A percentile compares a stretch with the other conserved stretches of the same genome.
phyloP scores from a whole-genome alignment of 1,140 invertebrate species.

The Pseudoatta argentina region DNA sequence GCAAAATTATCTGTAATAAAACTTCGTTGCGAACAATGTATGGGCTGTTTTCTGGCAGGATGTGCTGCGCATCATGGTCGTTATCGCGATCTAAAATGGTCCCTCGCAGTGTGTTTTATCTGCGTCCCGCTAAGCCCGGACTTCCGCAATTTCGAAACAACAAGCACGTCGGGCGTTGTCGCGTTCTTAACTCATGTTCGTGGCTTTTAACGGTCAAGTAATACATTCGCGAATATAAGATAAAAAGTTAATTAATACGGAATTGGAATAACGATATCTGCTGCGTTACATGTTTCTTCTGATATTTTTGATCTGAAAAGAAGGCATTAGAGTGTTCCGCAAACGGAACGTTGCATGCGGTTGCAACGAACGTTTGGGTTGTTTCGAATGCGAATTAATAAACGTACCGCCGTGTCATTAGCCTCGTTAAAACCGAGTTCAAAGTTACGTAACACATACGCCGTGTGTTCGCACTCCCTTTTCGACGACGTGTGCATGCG shows the following conservation, averaged over 20 bases:
- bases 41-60: constrained; percentile 54
- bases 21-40: constrained; percentile 38
- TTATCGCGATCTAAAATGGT: constrained; percentile 57
- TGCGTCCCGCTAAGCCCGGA: constrained; percentile 34
- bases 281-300: neutral
- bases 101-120: constrained; percentile 45
- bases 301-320: neutral
- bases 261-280: constrained; percentile 4
- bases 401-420: constrained; percentile 38
- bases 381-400: constrained; percentile 37
- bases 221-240: neutral
- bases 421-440: constrained; percentile 49
- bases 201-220: neutral
- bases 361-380: constrained; percentile 5
- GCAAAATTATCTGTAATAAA: constrained; percentile 50
- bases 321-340: neutral
- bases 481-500: constrained; percentile 14
- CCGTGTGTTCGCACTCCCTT: neutral
- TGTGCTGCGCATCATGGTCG: constrained; percentile 44
- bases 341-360: neutral
- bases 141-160: constrained; percentile 63
- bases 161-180: constrained; percentile 19
- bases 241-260: neutral
- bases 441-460: constrained; percentile 20
- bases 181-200: constrained; percentile 15